Percentiles rank a stretch among this genome's conserved stretches.
phyloP scores from a whole-genome alignment of 2,888 invertebrate genomes.

The Morpho achilles region DNA sequence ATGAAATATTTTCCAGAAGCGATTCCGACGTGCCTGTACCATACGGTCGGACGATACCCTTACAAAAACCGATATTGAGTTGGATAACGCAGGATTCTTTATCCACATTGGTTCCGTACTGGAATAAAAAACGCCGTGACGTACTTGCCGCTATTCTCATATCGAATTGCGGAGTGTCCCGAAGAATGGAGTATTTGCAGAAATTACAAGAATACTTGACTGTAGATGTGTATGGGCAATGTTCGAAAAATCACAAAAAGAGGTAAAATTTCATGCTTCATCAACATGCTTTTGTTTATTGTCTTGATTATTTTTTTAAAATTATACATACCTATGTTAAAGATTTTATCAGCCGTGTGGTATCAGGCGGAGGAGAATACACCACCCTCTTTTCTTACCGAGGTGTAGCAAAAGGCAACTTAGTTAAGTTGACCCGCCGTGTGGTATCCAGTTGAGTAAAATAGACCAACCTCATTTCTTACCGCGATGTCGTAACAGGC shows the following conservation, averaged over 20 bases:
- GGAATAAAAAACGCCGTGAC: conserved; percentile 64
- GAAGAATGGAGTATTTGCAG: conserved; percentile 73
- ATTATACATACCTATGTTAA: too few species aligned
- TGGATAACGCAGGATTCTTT: conserved; percentile 27
- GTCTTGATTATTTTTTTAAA: not conserved
- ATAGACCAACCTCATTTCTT: too few species aligned
- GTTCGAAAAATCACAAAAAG: conserved; percentile 51
- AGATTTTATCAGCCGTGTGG: too few species aligned
- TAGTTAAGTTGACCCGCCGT: too few species aligned
- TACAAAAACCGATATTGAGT: conserved; percentile 30
- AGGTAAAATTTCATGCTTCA: conserved; percentile 28
- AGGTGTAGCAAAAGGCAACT: too few species aligned
- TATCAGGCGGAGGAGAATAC: too few species aligned
- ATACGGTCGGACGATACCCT: conserved; percentile 78
- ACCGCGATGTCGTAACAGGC: too few species aligned
- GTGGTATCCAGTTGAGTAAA: too few species aligned
- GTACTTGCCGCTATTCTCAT: conserved; percentile 75
- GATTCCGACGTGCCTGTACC: conserved; percentile 83
- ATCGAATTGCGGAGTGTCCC: conserved; percentile 75
- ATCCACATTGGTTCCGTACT: conserved; percentile 45
- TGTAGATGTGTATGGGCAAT: conserved; percentile 79
- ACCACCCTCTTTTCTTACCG: too few species aligned
- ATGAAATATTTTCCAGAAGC: conserved; percentile 60
- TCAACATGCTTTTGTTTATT: not conserved
- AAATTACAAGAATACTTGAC: conserved; percentile 79